phyloP scores from a whole-genome alignment of 1,140 invertebrate genomes.

The Ceratitis capitata region DNA sequence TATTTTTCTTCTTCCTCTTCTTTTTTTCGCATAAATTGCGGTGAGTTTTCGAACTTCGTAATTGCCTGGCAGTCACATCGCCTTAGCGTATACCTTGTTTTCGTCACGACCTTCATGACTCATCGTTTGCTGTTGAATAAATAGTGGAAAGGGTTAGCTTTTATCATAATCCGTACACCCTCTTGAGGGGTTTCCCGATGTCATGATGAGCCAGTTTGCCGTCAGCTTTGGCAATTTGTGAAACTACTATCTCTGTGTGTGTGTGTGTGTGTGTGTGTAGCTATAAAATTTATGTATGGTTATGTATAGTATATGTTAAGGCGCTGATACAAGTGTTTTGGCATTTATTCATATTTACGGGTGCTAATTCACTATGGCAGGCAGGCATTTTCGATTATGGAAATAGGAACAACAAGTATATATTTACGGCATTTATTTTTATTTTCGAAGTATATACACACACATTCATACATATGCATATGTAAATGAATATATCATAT shows the following conservation, averaged over 20 bases:
- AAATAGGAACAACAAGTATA: no score
- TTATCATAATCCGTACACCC: neutral
- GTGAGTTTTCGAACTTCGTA: constrained; percentile 18
- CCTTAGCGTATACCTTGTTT: constrained; percentile 48
- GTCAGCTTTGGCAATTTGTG: neutral
- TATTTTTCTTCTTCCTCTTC: no score
- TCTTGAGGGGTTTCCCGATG: constrained; percentile 42
- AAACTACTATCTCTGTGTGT: neutral
- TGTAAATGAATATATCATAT: no score
- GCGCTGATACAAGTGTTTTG: no score
- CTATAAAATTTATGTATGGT: no score
- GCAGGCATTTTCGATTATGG: no score
- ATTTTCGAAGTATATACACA: no score
- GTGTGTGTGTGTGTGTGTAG: neutral
- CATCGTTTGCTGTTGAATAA: constrained; percentile 50
- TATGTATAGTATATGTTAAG: no score
- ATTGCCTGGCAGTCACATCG: neutral
- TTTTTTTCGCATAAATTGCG: neutral
- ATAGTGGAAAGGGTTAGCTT: constrained; percentile 25
- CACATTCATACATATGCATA: no score
- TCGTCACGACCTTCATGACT: constrained; percentile 66
- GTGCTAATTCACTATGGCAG: no score
- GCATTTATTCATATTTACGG: no score
- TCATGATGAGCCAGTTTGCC: constrained; percentile 33
- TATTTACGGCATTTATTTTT: no score